Base-by-base conservation (phyloP, 2,113 vertebrate species). In the Irena cyanogastra region DNA sequence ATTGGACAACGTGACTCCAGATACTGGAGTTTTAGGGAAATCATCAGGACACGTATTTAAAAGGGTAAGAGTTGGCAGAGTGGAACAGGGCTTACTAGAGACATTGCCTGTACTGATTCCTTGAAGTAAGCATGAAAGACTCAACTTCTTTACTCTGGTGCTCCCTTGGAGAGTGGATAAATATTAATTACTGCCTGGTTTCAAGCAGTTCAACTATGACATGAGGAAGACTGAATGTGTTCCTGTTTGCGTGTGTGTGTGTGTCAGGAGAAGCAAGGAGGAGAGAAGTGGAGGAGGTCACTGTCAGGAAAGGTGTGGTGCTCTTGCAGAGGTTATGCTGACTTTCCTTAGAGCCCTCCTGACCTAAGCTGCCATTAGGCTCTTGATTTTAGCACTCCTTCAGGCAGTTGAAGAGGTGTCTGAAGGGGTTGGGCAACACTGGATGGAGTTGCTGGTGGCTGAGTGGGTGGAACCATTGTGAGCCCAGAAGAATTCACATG, bases 401-500 rank as follows among this genome's bases (percentile, higher is more conserved):
- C 13, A 22, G 68, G 11, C 16, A 93, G 30, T 30, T 61, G 41
- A 45, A 83, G 63, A 53, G 53, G 31, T 8, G 3, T 39, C 22
- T 80, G 41, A 30, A 59, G 31, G 35, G 21, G 20, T 18, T 10
- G 9, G 22, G 11, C 3, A 2, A 24, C 16, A 13, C 30, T 54
- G 33, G 30, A 2, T 53, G 45, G 45, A 65, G 13, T 45, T 89
- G 33, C 1, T 76, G 52, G 45, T 52, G 52, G n/a, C 37, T 1
- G 0, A 59, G 31, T 1, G 0, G 4, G 10, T 75, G 11, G 24
- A 80, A 18, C 19, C 4, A 0, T 17, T 53, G 16, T 44, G 11
- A 95, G 22, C 39, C 41, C 0, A 1, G 50, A 56, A 54, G 47
- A 8, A 56, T 53, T 94, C 27, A 10, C 12, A 3, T 1, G 4